These are phyloP conservation scores for Drosophila lacteicornis DNA, from an alignment of 1,140 invertebrate species.

Conservation along the genomic window DNA sequence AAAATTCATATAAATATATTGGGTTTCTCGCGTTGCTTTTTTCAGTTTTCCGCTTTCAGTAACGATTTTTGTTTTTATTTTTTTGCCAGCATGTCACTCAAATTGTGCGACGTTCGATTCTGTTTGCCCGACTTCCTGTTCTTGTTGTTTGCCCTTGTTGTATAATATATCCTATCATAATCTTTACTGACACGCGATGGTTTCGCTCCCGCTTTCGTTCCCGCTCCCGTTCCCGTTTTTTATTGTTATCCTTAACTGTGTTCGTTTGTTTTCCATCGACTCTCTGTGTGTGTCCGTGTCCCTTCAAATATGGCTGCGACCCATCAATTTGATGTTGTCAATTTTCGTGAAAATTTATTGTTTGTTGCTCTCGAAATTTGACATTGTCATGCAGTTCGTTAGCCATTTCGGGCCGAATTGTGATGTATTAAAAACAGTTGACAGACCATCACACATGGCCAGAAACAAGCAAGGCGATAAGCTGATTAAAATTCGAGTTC, in stretches of 20 bases:
- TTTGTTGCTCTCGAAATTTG: conserved; percentile 75
- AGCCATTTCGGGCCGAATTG: conserved; percentile 54
- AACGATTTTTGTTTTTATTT: conserved; percentile 6
- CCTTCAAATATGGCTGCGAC: conserved; percentile 62
- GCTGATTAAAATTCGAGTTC: conserved; percentile 2
- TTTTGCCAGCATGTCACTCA: conserved; percentile 71
- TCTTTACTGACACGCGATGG: conserved; percentile 78
- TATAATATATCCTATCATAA: conserved; percentile 77
- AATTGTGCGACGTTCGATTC: conserved; percentile 69
- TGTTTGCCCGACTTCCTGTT: conserved; percentile 56
- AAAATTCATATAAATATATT: conserved; percentile 66
- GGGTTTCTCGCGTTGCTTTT: conserved; percentile 22
- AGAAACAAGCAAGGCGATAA: conserved; percentile 2
- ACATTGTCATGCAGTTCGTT: conserved; percentile 83
- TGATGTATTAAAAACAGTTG: conserved; percentile 65
- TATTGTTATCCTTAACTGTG: conserved; percentile 63
- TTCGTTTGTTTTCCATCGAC: conserved; percentile 32
- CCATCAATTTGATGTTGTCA: conserved; percentile 83
- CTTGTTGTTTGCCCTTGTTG: conserved; percentile 48
- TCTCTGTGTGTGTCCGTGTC: conserved; percentile 31
- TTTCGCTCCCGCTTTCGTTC: conserved; percentile 12
- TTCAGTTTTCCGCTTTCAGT: conserved; percentile 7
- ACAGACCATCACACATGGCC: conserved; percentile 28
- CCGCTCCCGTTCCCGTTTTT: conserved; percentile 26
- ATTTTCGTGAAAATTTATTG: conserved; percentile 82